A percentile compares a stretch with the other conserved stretches of the same genome.
These are phyloP conservation scores for Luperina testacea DNA, from an alignment of 2,888 invertebrate genomes.

Conservation along the genomic window DNA sequence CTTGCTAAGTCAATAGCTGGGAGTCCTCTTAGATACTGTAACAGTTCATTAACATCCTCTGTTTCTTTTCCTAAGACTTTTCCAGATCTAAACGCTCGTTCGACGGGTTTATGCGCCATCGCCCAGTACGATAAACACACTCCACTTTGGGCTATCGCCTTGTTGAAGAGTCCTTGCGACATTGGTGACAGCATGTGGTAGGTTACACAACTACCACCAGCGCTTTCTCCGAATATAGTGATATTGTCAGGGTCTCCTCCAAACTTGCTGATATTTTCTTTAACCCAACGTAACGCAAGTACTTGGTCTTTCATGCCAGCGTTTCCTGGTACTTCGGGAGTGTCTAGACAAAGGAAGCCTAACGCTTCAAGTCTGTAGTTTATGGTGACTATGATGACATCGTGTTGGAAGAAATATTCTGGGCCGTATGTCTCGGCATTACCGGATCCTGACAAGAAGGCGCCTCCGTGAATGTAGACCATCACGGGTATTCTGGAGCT, in stretches of 20 bases:
- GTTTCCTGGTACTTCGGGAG: conserved; percentile 80
- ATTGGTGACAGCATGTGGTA: conserved; percentile 82
- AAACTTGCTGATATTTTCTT: conserved; percentile 77
- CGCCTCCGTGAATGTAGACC: conserved; percentile 85
- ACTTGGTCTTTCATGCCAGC: conserved; percentile 84
- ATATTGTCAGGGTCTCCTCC: conserved; percentile 80
- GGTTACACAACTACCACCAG: conserved; percentile 81
- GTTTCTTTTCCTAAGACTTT: conserved; percentile 78
- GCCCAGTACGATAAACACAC: conserved; percentile 78
- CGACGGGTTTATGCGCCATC: conserved; percentile 66
- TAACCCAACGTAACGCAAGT: conserved; percentile 77
- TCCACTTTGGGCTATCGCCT: conserved; percentile 83
- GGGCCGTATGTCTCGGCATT: conserved; percentile 78
- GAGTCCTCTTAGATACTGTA: conserved; percentile 72
- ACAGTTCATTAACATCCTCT: conserved; percentile 71
- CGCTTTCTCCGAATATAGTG: conserved; percentile 84
- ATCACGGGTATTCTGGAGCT: conserved; percentile 79
- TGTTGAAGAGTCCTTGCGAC: conserved; percentile 82
- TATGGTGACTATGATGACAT: conserved; percentile 83
- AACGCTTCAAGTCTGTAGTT: conserved; percentile 81
- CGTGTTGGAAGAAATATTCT: conserved; percentile 79
- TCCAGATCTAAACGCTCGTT: conserved; percentile 76
- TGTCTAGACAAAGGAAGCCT: conserved; percentile 75
- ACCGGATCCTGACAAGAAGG: conserved; percentile 80
- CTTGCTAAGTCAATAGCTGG: conserved; percentile 73